Evolutionary conservation across 2,797 vertebrate species (phyloP), one percentile per base, ranked within the genome.

Genomic region (Hemitrygon akajei): DNA sequence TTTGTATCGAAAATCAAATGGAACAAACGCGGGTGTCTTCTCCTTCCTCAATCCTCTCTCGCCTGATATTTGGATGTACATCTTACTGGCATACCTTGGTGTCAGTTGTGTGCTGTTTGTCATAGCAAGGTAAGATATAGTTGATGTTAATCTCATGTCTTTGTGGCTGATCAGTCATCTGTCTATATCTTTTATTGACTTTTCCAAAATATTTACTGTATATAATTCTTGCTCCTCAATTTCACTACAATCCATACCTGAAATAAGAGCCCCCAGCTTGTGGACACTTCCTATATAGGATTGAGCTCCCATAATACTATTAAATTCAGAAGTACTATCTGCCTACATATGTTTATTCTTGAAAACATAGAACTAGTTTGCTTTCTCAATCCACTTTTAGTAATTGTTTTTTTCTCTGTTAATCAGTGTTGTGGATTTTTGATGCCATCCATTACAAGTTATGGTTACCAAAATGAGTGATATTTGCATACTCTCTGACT

Each of bases 91-190:
- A 93, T 99, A 99, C 96, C 96, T 99, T 82, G 99, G 99, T 0
- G 99, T 99, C 94, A 99, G 99, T 97, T 99, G 99, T n/a, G 99
- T 99, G 94, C 98, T 99, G 25, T 99, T 99, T 94, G 99, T 99
- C 96, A 99, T 99, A 34, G 99, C 99, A 96, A 98, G 99, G 99
- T 99, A 97, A 98, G 95, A 69, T 76, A n/a, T 10, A 56, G 60
- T 73, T 0, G 47, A 56, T 76, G 22, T 25, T 18, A 56, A n/a
- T 25, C 37, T 30, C 40, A 1, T 18, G 27, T 7, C 91, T 27
- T 73, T 91, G 89, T 40, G 89, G 16, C 27, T 69, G n/a, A 37
- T 34, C 30, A 34, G 63, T 89, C 16, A 0, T 20, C 60, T 9
- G 27, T 66, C 34, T 86, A 30, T 25, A 40, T 40, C 37, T 79